Evolutionary conservation across 1,140 invertebrate species (phyloP).

Genomic region (Aphelinus certus): DNA sequence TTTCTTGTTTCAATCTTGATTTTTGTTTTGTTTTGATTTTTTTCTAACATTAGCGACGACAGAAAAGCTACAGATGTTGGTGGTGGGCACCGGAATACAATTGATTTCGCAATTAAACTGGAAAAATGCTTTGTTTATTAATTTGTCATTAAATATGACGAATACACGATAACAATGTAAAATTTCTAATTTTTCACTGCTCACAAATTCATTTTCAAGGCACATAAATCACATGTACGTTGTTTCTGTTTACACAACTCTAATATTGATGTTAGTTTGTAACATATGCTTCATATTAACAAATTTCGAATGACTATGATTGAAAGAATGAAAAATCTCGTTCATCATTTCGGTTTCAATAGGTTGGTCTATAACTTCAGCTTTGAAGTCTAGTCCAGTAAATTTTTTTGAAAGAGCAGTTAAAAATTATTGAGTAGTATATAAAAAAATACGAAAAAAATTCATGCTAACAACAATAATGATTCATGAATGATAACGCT

Average conservation of each 20-base stretch:
- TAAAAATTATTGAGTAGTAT: not conserved
- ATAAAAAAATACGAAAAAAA: not conserved
- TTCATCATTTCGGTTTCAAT: too few species aligned
- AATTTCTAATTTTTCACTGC: constrained; percentile 28
- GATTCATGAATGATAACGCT: not conserved
- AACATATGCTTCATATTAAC: too few species aligned
- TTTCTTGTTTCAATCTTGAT: constrained; percentile 18
- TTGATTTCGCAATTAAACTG: constrained; percentile 5
- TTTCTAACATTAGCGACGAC: constrained; percentile 22
- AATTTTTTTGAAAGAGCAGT: not conserved
- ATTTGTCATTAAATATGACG: constrained; percentile 12
- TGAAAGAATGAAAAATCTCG: too few species aligned
- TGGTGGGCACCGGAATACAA: constrained; percentile 32
- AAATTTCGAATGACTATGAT: too few species aligned
- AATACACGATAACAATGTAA: constrained; percentile 21
- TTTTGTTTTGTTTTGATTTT: constrained; percentile 29
- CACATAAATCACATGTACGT: not conserved
- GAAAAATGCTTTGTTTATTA: constrained; percentile 20
- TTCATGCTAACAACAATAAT: constrained; percentile 8
- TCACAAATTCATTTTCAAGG: not conserved
- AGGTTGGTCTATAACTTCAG: too few species aligned
- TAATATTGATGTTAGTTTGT: too few species aligned
- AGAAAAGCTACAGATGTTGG: constrained; percentile 33
- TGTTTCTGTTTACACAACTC: too few species aligned
- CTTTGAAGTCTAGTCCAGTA: too few species aligned